Conservation (phyloP, 2,888 invertebrate species). For the Pristionchus exspectatus region DNA sequence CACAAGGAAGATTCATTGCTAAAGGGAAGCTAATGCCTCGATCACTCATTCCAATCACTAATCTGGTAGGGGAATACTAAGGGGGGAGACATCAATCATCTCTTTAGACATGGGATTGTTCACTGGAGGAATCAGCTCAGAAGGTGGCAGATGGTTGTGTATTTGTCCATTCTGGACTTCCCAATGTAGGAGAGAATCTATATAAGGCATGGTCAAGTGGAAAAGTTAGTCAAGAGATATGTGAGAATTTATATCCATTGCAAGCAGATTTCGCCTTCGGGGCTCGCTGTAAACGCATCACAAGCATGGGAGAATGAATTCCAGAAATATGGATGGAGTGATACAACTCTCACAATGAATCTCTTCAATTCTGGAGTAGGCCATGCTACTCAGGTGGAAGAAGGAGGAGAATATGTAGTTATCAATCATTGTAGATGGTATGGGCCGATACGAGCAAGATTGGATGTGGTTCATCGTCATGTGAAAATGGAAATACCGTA, state of each 20-base stretch:
- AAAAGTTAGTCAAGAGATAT: not conserved
- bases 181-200: constrained; percentile 54
- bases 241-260: not conserved
- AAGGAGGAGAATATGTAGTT: not conserved
- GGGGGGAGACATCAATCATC: not conserved
- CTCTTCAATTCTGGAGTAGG: constrained; percentile 60
- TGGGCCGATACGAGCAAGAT: constrained; percentile 58
- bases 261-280: not conserved
- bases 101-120: constrained; percentile 53
- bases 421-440: constrained; percentile 54
- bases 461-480: constrained; percentile 61
- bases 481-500: constrained; percentile 57
- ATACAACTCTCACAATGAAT: constrained; percentile 54
- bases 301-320: constrained; percentile 60
- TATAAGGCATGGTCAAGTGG: constrained; percentile 35
- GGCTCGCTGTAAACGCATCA: not conserved
- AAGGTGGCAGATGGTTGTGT: constrained; percentile 29
- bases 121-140: constrained; percentile 36
- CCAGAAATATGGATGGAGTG: constrained; percentile 60
- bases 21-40: constrained; percentile 39
- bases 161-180: constrained; percentile 29
- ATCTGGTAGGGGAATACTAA: not conserved
- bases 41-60: not conserved
- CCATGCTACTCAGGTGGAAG: constrained; percentile 60
- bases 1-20: constrained; percentile 14